Conservation (phyloP, 2,797 vertebrate species). For the Ispidina lecontei region DNA sequence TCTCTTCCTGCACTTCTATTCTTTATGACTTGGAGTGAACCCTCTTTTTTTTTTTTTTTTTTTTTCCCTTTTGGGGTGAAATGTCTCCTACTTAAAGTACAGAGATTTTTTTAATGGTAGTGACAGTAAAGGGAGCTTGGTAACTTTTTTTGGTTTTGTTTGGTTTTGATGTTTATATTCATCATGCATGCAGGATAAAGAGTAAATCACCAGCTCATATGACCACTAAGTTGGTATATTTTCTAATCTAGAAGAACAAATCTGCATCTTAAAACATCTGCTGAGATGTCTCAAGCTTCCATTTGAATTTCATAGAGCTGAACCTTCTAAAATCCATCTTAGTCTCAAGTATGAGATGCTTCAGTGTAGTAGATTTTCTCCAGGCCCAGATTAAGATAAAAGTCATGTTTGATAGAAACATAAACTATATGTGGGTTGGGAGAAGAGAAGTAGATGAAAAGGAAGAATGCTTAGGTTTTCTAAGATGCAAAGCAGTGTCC, state of each 20-base stretch:
- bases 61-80: neutral
- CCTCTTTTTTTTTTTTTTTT: neutral
- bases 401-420: neutral
- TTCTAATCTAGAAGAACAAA: neutral
- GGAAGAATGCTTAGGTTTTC: neutral
- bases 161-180: neutral
- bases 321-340: neutral
- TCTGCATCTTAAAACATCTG: neutral
- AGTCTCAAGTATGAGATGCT: neutral
- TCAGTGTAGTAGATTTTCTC: neutral
- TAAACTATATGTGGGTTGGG: fast-evolving
- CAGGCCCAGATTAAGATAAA: neutral
- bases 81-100: neutral
- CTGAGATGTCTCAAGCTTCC: neutral
- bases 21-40: neutral
- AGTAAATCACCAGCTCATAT: neutral
- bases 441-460: neutral
- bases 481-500: neutral
- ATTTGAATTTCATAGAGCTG: neutral
- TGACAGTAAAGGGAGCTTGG: neutral
- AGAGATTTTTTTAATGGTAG: neutral
- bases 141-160: neutral
- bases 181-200: neutral
- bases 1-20: neutral
- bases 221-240: neutral